A percentile compares a stretch with the other conserved stretches of the same genome.
phyloP scores from a whole-genome alignment of 1,140 invertebrate species.

The Eupeodes corollae region DNA sequence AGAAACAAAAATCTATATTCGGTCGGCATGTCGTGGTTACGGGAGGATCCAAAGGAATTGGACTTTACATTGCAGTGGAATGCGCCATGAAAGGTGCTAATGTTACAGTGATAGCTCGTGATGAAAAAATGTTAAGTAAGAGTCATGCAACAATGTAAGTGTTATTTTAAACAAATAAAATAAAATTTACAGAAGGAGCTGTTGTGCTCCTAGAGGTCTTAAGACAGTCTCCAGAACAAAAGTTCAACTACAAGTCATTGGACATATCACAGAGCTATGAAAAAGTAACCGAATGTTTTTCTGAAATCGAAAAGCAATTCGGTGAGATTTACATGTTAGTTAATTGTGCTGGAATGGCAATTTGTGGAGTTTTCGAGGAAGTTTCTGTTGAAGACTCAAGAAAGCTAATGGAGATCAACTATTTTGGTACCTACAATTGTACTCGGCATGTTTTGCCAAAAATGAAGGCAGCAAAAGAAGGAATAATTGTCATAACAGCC shows the following conservation, averaged over 20 bases:
- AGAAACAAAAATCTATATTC: conserved; percentile 19
- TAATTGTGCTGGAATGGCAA: conserved; percentile 81
- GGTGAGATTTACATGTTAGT: conserved; percentile 81
- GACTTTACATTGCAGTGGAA: conserved; percentile 67
- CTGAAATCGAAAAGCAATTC: conserved; percentile 45
- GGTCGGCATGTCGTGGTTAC: conserved; percentile 62
- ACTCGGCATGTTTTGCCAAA: conserved; percentile 54
- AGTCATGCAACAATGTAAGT: not conserved
- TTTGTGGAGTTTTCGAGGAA: conserved; percentile 74
- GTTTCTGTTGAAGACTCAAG: conserved; percentile 58
- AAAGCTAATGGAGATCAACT: conserved; percentile 59
- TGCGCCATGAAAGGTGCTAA: conserved; percentile 67
- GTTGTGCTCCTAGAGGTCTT: conserved; percentile 27
- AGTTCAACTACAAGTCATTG: conserved; percentile 55
- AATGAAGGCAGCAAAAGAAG: conserved; percentile 60
- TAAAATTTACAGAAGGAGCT: conserved; percentile 20
- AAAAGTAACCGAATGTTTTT: conserved; percentile 47
- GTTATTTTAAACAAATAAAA: not conserved
- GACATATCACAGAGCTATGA: conserved; percentile 62
- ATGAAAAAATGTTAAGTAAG: conserved; percentile 51
- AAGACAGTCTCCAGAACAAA: conserved; percentile 41
- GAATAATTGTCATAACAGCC: conserved; percentile 73
- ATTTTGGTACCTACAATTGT: conserved; percentile 58
- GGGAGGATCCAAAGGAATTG: conserved; percentile 93
- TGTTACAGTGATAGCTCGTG: conserved; percentile 81